These are phyloP conservation scores for Montipora foliosa DNA, from an alignment of 64 coral and sea anemone genomes.

Conservation along the genomic window DNA sequence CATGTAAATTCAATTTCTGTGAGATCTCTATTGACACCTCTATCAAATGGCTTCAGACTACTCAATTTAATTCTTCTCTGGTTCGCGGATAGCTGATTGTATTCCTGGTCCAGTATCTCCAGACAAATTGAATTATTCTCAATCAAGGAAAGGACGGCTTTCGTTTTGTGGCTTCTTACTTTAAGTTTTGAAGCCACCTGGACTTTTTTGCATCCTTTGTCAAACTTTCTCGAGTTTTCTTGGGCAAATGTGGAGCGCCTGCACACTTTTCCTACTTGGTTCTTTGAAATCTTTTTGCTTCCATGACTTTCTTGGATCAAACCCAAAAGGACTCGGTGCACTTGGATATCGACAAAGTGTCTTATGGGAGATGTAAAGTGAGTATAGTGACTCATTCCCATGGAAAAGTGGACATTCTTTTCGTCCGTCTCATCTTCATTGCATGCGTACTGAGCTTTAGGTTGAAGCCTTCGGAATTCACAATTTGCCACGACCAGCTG, in stretches of 20 bases:
- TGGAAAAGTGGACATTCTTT: slow-evolving; percentile 49
- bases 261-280: slow-evolving; percentile 66
- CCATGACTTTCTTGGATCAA: neutral
- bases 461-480: slow-evolving; percentile 72
- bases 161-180: slow-evolving; percentile 18
- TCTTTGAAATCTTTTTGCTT: neutral
- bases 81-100: neutral
- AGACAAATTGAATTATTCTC: neutral
- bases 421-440: neutral
- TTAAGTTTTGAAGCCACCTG: slow-evolving; percentile 52
- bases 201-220: slow-evolving; percentile 69
- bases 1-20: neutral
- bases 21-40: neutral
- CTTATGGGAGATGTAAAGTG: slow-evolving; percentile 93
- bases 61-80: slow-evolving; percentile 62
- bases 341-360: slow-evolving; percentile 82
- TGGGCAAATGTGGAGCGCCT: slow-evolving; percentile 73
- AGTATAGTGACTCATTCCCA: slow-evolving; percentile 60
- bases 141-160: slow-evolving; percentile 2
- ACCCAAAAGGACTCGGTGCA: slow-evolving; percentile 59
- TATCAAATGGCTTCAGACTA: neutral
- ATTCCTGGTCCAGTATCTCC: neutral
- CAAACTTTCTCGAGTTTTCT: slow-evolving; percentile 70
- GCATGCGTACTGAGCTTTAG: slow-evolving; percentile 30
- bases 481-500: slow-evolving; percentile 69